Conservation (phyloP, 2,797 vertebrate species). For the Paedocypris micromegethes region DNA sequence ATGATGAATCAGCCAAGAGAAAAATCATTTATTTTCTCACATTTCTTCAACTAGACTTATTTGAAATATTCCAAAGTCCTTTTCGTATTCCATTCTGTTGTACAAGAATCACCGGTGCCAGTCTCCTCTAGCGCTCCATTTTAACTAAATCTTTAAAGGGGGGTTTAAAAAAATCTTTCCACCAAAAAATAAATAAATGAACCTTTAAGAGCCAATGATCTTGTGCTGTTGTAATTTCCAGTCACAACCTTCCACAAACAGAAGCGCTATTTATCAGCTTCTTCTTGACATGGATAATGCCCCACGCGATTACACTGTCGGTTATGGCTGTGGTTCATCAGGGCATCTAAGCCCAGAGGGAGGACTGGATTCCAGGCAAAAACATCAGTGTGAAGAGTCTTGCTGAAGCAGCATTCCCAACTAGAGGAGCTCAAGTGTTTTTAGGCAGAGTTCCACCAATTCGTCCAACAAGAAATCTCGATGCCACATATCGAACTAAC, state of each 20-base stretch:
- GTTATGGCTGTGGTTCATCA: constrained; percentile 31
- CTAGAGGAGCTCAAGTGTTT: constrained; percentile 30
- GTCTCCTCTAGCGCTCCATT: too few relatives aligned
- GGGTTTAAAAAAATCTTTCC: too few relatives aligned
- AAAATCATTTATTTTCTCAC: too few relatives aligned
- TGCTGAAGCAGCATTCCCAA: constrained; percentile 24
- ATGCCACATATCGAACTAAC: constrained; percentile 22
- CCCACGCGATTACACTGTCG: constrained; percentile 12
- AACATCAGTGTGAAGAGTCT: constrained; percentile 14
- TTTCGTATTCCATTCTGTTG: too few relatives aligned
- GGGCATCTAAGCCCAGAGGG: constrained; percentile 31
- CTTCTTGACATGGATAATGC: not conserved
- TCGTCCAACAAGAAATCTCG: constrained; percentile 15
- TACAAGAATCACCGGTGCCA: too few relatives aligned
- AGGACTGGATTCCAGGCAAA: constrained; percentile 31
- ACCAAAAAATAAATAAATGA: not conserved
- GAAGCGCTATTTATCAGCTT: constrained; percentile 31
- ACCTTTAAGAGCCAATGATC: constrained; percentile 3
- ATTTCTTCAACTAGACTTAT: too few relatives aligned
- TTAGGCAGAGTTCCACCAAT: constrained; percentile 39
- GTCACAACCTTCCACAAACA: not conserved
- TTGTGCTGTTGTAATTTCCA: constrained; percentile 10
- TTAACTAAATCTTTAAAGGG: not conserved
- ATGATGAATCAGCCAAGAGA: too few relatives aligned
- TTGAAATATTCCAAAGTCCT: too few relatives aligned